A percentile compares a stretch with the other conserved stretches of the same genome.
These are phyloP conservation scores for Numida meleagris DNA, from an alignment of 2,113 vertebrate species.

Conservation along the genomic window DNA sequence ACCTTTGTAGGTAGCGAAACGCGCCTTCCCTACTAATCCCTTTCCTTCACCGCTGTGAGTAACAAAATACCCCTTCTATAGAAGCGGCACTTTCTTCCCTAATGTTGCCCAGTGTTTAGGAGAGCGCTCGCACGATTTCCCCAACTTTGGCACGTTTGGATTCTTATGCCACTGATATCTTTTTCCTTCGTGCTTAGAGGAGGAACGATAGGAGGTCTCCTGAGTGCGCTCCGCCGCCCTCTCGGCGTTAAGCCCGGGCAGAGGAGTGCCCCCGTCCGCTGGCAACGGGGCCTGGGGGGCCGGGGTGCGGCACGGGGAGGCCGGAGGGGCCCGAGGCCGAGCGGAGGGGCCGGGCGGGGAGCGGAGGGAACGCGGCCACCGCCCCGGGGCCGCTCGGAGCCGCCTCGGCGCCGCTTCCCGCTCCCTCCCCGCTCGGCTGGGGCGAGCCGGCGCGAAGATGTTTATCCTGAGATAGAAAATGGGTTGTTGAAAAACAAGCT, in stretches of 20 bases:
- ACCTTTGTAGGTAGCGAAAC: background rate
- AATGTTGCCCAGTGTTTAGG: background rate
- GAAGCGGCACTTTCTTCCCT: background rate
- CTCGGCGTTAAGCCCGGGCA: background rate
- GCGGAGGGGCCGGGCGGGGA: background rate
- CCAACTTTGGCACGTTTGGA: background rate
- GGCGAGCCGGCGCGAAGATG: slow-evolving; percentile 13
- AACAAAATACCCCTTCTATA: background rate
- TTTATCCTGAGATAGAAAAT: slow-evolving; percentile 64
- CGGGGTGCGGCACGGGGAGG: background rate
- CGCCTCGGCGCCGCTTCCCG: background rate
- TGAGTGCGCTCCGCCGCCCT: background rate
- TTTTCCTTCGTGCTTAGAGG: background rate
- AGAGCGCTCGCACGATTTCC: background rate
- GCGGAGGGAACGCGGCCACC: background rate
- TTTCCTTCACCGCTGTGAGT: background rate
- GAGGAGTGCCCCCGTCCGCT: background rate
- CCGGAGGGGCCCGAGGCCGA: background rate
- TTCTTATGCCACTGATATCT: background rate
- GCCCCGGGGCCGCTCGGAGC: background rate
- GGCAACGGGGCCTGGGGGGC: background rate
- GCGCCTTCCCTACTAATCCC: background rate
- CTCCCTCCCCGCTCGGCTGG: slow-evolving; percentile 38
- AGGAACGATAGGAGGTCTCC: background rate
- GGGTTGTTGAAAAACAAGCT: slow-evolving; percentile 62